Base-by-base conservation (phyloP, 2,888 invertebrate genomes). In the Nephrotoma flavescens region DNA sequence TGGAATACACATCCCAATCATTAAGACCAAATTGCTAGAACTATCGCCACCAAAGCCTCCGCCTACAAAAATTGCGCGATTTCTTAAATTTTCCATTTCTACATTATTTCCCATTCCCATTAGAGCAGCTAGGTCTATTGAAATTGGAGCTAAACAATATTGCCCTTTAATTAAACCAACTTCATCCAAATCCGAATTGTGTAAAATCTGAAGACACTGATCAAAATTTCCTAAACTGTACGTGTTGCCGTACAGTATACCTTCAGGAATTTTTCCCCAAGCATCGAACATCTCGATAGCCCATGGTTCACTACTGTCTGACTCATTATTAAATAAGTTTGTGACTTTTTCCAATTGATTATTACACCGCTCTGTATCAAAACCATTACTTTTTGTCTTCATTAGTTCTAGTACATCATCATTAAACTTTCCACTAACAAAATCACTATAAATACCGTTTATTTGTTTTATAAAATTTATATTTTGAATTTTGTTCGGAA, bases 261-360 rank as follows among this genome's bases (percentile, higher is more conserved):
- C 91, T 9, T 89, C 87, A 45, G 90, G 90, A 2, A 89, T 42
- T 88, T 90, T 90, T 4, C 90, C 89, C 44, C 89, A 89, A 2
- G 90, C 89, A 89, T 91, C 91, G 4, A 90, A 57, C 86, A 86
- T 71, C 9, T 71, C 71, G 31, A n/a, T 19, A 4, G 71, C 19
- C 71, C 71, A 71, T 9, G 12, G 2, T 9, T 71, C 31, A 5
- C 6, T 52, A 5, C 5, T 4, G 31, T 2, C 9, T 19, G 31
- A 11, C 71, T 31, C 71, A 31, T 71, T 31, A 71, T 12, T 12
- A 12, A 71, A 71, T 9, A 9, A 31, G 19, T 71, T 12, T 7
- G 19, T 31, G 0, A 71, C 31, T 7, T 9, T 31, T 31, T 31
- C 5, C 7, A 71, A 31, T 3, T 71, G 71, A 31, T 12, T 19